These are phyloP conservation scores for Neodiprion pinetum DNA, from an alignment of 1,140 invertebrate genomes.

Conservation along the genomic window DNA sequence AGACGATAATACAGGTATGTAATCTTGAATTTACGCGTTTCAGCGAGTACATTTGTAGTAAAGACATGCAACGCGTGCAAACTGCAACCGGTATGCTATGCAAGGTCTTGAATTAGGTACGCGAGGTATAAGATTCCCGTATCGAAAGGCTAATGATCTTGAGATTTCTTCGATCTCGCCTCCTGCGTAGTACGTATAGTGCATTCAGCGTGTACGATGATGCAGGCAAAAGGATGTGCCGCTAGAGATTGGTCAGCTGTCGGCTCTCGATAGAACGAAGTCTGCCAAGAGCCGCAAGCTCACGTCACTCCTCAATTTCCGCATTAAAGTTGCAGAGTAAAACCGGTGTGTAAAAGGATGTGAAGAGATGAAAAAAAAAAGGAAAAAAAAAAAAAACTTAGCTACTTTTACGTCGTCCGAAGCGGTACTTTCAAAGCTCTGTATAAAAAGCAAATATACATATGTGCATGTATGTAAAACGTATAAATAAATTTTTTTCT, in stretches of 20 bases:
- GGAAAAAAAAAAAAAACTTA: too few species aligned
- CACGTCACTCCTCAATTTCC: not conserved
- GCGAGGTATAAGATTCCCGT: too few species aligned
- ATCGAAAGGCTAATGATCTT: slow-evolving; percentile 1
- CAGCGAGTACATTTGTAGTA: too few species aligned
- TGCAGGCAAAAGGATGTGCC: too few species aligned
- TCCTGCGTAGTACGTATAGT: not conserved
- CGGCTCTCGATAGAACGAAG: not conserved
- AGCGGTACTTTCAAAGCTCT: not conserved
- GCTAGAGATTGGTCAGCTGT: not conserved
- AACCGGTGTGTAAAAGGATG: not conserved
- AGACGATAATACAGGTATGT: too few species aligned
- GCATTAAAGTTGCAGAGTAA: not conserved
- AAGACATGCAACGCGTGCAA: too few species aligned
- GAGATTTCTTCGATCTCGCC: not conserved
- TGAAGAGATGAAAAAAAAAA: not conserved
- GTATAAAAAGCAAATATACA: too few species aligned
- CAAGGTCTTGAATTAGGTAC: too few species aligned
- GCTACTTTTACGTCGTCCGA: not conserved
- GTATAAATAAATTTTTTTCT: too few species aligned
- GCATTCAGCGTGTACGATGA: not conserved
- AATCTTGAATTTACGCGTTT: too few species aligned
- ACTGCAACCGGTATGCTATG: too few species aligned
- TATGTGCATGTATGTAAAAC: too few species aligned
- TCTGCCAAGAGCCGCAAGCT: not conserved